Conservation (phyloP, 2,113 vertebrate genomes). For the Corythaixoides concolor region DNA sequence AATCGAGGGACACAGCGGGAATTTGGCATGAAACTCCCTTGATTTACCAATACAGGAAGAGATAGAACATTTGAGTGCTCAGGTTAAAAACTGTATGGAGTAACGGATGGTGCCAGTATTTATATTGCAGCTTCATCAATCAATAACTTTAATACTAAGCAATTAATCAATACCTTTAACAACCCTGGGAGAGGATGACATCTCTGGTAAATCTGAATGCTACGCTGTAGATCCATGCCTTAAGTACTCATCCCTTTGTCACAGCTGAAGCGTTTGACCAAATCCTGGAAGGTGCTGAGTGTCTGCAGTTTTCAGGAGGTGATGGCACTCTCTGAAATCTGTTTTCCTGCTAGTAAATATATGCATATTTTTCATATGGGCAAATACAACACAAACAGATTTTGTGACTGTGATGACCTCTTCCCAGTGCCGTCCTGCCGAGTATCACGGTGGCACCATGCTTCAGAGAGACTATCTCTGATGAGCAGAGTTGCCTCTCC, state of each 20-base stretch:
- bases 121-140: slow-evolving; percentile 23
- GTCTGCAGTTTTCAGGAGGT: not conserved
- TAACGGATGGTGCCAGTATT: not conserved
- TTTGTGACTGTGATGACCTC: not conserved
- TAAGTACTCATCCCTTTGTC: slow-evolving; percentile 18
- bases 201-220: slow-evolving; percentile 20
- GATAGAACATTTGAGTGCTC: not conserved
- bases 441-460: accelerated
- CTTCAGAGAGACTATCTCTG: not conserved
- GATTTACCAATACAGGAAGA: not conserved
- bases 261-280: not conserved
- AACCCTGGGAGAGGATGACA: not conserved
- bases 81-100: not conserved
- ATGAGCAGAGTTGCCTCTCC: not conserved
- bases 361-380: not conserved
- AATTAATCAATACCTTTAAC: slow-evolving; percentile 56
- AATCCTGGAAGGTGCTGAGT: not conserved
- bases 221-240: not conserved
- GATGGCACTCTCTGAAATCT: not conserved
- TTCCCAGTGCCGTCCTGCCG: accelerated
- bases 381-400: not conserved
- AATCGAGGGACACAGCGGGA: accelerated
- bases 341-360: not conserved
- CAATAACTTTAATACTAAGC: slow-evolving; percentile 41
- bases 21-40: not conserved